phyloP scores from a whole-genome alignment of 2,797 vertebrate species.

The Helarctos malayanus region DNA sequence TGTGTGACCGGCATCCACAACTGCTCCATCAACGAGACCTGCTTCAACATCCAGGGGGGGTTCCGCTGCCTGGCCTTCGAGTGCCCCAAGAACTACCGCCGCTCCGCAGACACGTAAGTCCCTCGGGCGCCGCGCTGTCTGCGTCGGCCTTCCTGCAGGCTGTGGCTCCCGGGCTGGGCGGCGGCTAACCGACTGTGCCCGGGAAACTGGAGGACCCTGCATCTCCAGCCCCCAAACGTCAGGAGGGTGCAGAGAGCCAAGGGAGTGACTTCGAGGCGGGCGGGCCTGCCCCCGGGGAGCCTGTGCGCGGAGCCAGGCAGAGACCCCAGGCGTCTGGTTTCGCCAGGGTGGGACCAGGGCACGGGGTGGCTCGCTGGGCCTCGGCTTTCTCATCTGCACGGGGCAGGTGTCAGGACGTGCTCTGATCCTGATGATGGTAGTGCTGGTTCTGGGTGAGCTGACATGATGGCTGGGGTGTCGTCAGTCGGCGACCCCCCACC shows the following conservation, averaged over 20 bases:
- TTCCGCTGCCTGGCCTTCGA: conserved; percentile 95
- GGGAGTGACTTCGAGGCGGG: not conserved
- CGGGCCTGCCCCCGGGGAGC: rapidly evolving
- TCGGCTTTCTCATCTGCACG: not conserved
- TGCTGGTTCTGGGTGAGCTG: rapidly evolving
- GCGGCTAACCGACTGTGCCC: not conserved
- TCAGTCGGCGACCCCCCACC: rapidly evolving
- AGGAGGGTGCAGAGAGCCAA: not conserved
- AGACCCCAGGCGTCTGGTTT: not conserved
- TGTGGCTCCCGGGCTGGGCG: rapidly evolving
- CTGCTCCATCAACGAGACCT: conserved; percentile 94
- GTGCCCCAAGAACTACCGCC: conserved; percentile 95
- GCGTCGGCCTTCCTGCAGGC: not conserved
- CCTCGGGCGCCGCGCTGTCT: not conserved
- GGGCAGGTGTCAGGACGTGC: not conserved
- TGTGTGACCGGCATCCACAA: conserved; percentile 95
- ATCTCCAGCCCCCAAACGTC: not conserved
- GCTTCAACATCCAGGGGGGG: conserved; percentile 97
- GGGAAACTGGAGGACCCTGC: not conserved
- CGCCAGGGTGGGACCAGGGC: not conserved
- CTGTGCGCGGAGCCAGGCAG: not conserved
- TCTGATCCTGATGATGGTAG: not conserved
- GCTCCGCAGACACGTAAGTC: conserved; percentile 96
- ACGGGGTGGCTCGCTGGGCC: not conserved
- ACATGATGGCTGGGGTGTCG: rapidly evolving